Evolutionary conservation across 2,113 vertebrate genomes (phyloP).

Genomic region (Ameiurus melas): DNA sequence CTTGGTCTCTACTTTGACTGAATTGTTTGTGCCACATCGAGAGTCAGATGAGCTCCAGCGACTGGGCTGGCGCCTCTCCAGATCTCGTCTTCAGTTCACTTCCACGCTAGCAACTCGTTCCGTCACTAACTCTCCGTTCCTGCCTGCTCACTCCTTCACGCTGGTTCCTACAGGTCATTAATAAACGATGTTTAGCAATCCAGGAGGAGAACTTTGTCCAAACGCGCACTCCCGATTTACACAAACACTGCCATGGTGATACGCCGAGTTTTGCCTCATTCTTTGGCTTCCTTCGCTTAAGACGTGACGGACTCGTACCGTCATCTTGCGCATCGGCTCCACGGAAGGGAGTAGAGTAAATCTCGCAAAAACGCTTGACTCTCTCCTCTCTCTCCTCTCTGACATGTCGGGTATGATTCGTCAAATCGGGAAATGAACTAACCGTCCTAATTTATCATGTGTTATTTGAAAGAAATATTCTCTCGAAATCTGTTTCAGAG

Average conservation of each 20-base stretch:
- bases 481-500: slow-evolving; percentile 72
- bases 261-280: not conserved
- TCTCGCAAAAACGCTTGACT: not conserved
- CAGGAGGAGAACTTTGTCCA: not conserved
- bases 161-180: not conserved
- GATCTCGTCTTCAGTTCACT: not conserved
- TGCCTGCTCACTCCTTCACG: not conserved
- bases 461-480: not conserved
- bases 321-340: slow-evolving; percentile 6
- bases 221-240: not conserved
- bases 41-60: not conserved
- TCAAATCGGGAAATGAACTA: not conserved
- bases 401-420: slow-evolving; percentile 2
- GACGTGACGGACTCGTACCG: not conserved
- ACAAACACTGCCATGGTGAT: slow-evolving; percentile 8
- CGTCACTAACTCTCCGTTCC: not conserved
- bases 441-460: not conserved
- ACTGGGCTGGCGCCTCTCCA: not conserved
- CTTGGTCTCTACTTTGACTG: not conserved
- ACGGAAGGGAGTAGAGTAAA: not conserved
- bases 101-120: not conserved
- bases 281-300: not conserved
- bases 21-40: not conserved
- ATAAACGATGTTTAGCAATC: not conserved
- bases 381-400: not conserved